Evolutionary conservation across 2,113 vertebrate species (phyloP), one percentile per base, ranked within the genome.

Genomic region (Hydrolagus affinis): DNA sequence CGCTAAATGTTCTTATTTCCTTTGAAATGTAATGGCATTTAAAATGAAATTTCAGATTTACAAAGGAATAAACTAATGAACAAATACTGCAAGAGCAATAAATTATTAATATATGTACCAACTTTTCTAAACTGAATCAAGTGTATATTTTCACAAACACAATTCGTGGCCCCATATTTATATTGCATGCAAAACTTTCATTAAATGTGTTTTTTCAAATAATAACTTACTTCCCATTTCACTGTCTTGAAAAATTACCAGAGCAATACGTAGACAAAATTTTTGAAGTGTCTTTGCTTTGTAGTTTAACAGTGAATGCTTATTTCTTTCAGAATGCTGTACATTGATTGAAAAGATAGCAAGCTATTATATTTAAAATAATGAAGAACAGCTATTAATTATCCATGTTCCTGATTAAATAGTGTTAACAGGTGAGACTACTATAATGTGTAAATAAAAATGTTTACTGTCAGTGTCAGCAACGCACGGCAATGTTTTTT

Each of bases 271-370:
- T 32, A 4, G 62, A 66, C 28, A 68, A 15, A 23, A 83, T 83
- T 83, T n/a, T 83, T 68, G 30, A 44, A 83, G 60, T 21, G 66
- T 17, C 25, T 28, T 66, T 17, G 12, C 66, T 83, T 30, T 32
- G 25, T 64, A 66, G 60, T 9, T 83, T 8, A 66, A 56, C 25
- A 19, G 8, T 19, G 21, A 0, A 11, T 66, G n/a, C n/a, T 66
- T 66, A 30, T 9, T 44, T 83, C 12, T 28, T 64, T 68, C 78
- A 83, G 8, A 60, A 64, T 62, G 14, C 14, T 7, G n/a, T 80
- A 25, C 57, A 66, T 28, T 83, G 25, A 64, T 23, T 66, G 70
- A 72, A 71, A 77, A 77, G 75, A 77, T n/a, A 23, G 75, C 21
- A 77, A 60, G 14, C 75, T 25, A 77, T 77, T 25, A n/a, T 77